phyloP scores from a whole-genome alignment of 2,888 invertebrate genomes.

The Lingula anatina region DNA sequence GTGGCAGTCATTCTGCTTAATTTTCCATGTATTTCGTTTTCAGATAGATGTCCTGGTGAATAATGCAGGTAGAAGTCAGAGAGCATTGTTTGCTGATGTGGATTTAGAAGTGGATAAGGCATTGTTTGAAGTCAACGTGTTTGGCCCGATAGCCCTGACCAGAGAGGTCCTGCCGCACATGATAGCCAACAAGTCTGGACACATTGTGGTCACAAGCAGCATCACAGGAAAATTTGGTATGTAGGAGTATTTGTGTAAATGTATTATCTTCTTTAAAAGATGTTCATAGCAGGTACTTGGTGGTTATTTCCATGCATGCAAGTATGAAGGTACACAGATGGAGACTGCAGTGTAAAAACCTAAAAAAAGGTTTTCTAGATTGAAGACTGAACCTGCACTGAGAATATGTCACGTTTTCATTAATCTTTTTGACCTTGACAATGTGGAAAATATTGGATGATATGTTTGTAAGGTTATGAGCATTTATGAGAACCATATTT shows the following conservation, averaged over 20 bases:
- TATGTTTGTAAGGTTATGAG: background rate
- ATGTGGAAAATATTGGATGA: background rate
- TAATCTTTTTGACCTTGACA: no score
- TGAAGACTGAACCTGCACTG: no score
- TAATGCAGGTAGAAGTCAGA: slow-evolving; percentile 76
- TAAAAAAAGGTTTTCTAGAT: no score
- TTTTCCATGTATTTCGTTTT: slow-evolving; percentile 5
- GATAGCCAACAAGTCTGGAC: slow-evolving; percentile 56
- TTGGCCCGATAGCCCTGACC: slow-evolving; percentile 66
- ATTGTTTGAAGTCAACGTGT: slow-evolving; percentile 73
- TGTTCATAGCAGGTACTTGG: no score
- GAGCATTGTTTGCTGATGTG: slow-evolving; percentile 68
- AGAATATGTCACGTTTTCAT: no score
- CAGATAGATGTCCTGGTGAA: slow-evolving; percentile 72
- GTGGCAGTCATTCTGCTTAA: background rate
- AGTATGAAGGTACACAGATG: no score
- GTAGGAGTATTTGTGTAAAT: slow-evolving; percentile 3
- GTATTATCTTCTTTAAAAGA: no score
- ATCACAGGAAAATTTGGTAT: slow-evolving; percentile 64
- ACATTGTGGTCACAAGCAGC: slow-evolving; percentile 72
- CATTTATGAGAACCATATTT: no score
- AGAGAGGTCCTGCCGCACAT: slow-evolving; percentile 65
- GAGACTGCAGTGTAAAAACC: no score
- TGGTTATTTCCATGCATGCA: no score
- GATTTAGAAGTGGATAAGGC: slow-evolving; percentile 67